Base-by-base conservation (phyloP, 2,113 vertebrate genomes). In the Australoheros scitulus region DNA sequence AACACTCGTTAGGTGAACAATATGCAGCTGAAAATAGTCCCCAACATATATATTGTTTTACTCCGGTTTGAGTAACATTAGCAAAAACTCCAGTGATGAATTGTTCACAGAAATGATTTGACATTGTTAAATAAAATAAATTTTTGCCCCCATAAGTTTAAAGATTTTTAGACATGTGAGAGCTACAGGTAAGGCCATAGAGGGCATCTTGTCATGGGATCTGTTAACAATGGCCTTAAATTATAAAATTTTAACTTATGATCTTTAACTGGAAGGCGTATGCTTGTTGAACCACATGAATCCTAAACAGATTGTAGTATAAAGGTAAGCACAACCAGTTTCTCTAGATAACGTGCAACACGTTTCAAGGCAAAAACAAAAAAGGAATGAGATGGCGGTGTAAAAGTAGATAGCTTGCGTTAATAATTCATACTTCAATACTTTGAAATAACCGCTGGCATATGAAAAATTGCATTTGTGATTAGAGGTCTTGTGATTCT, bases 361-460 rank as follows among this genome's bases (percentile, higher is more conserved):
- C 5, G 43, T 82, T 74, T 5, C 3, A 34, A 76, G 50, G n/a
- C 34, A 60, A 70, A 79, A 55, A 63, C 22, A 56, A 63, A 63
- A 13, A 47, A 38, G 47, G 15, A 68, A 43, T 52, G 26, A 65
- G 1, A n/a, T 20, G 9, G 18, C 26, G 26, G 47, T 32, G n/a
- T 59, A 58, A 26, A n/a, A 70, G 20, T 38, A 57, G 63, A 77
- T 75, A 55, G 57, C 38, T 26, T 18, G 3, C 56, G 3, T 79
- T 57, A 77, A 80, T 22, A 83, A 81, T 41, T 87, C 34, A 79
- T 63, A 24, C 3, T 52, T 75, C n/a, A 43, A 68, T 74, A 26
- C 29, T 47, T 36, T 43, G 24, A 80, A 75, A 86, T 61, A 52
- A 26, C 43, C 1, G 26, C 11, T 2, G 1, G 32, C 8, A 36